These are phyloP conservation scores for Helicoverpa assulta DNA, from an alignment of 2,888 invertebrate species.

Conservation along the genomic window DNA sequence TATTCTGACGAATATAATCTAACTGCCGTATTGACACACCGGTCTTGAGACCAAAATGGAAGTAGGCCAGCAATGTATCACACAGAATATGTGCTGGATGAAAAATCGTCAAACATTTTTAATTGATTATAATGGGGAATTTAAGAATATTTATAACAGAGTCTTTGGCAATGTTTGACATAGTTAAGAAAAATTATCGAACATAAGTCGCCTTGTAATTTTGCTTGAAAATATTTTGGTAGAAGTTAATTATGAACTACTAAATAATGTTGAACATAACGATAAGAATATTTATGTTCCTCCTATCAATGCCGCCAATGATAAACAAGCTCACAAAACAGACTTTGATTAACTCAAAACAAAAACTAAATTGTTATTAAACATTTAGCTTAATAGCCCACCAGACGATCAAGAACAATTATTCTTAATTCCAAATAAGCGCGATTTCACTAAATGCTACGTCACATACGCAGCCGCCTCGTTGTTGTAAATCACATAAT, in stretches of 20 bases:
- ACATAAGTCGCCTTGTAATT: neutral
- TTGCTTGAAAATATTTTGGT: neutral
- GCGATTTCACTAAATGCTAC: conserved; percentile 74
- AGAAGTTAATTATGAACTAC: neutral
- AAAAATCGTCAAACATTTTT: conserved; percentile 34
- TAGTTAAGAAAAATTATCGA: conserved; percentile 12
- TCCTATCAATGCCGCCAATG: neutral
- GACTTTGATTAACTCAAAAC: conserved; percentile 52
- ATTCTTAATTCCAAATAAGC: conserved; percentile 80
- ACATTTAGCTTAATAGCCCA: conserved; percentile 70
- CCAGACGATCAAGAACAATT: conserved; percentile 77
- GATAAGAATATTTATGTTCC: neutral
- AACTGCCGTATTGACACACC: conserved; percentile 55
- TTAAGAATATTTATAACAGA: conserved; percentile 15
- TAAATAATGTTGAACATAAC: neutral
- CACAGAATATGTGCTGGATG: conserved; percentile 25
- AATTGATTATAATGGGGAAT: conserved; percentile 41
- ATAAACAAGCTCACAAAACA: neutral
- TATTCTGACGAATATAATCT: conserved; percentile 75
- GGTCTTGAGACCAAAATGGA: conserved; percentile 43
- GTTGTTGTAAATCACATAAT: conserved; percentile 83
- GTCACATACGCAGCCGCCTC: conserved; percentile 61
- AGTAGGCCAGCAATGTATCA: conserved; percentile 39
- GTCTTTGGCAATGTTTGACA: neutral
- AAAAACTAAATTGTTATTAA: conserved; percentile 65